These are phyloP conservation scores for Marisa cornuarietis DNA, from an alignment of 1,140 invertebrate species.

Conservation along the genomic window DNA sequence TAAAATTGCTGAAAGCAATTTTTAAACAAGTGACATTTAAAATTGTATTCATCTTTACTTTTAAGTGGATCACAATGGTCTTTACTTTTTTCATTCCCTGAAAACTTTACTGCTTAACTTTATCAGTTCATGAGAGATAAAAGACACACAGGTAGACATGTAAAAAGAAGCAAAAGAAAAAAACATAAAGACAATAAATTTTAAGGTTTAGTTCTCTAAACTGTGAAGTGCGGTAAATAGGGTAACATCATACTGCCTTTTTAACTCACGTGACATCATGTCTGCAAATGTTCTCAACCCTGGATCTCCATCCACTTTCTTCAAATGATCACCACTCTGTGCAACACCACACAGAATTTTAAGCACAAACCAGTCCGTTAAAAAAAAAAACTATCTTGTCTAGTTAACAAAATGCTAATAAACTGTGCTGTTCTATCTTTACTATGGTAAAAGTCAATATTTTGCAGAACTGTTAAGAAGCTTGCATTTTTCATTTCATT, in stretches of 20 bases:
- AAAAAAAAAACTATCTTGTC: background rate
- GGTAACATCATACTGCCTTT: background rate
- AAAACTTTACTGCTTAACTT: too few species aligned
- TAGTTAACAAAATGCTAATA: background rate
- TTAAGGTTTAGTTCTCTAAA: too few species aligned
- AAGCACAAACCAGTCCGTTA: background rate
- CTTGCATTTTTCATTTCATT: background rate
- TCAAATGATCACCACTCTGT: slow-evolving; percentile 34
- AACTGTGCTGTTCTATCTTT: background rate
- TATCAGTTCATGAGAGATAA: too few species aligned
- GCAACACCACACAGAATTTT: slow-evolving; percentile 31
- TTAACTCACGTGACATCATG: slow-evolving; percentile 34
- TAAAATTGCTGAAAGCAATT: too few species aligned
- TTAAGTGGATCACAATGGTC: too few species aligned
- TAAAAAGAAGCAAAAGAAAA: background rate
- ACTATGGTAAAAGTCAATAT: too few species aligned
- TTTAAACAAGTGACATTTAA: too few species aligned
- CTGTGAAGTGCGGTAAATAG: too few species aligned
- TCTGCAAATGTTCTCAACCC: slow-evolving; percentile 25
- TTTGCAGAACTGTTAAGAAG: background rate
- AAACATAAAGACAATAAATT: too few species aligned
- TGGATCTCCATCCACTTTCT: slow-evolving; percentile 23
- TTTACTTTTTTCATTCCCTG: too few species aligned
- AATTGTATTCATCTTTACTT: too few species aligned
- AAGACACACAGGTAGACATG: too few species aligned